Percentiles rank a stretch among this genome's conserved stretches.
phyloP scores from a whole-genome alignment of 2,113 vertebrate species.

The Pagrus major region DNA sequence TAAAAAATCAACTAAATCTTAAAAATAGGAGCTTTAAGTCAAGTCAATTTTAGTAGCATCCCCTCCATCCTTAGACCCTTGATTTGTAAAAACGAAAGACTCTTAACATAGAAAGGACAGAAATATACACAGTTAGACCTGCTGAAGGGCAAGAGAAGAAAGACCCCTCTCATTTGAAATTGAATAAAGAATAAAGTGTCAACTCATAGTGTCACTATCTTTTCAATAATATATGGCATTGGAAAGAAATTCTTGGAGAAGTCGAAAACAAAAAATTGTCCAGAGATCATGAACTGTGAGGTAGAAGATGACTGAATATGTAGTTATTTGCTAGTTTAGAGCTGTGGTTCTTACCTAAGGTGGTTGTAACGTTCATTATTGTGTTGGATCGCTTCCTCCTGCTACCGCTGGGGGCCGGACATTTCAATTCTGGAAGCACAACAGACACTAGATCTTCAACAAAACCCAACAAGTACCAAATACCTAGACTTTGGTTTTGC shows the following conservation, averaged over 20 bases:
- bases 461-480: not conserved
- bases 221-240: not conserved
- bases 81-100: no score
- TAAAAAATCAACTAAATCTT: no score
- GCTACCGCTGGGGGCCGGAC: conserved; percentile 50
- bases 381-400: conserved; percentile 64
- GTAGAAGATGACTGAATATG: not conserved
- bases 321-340: rapidly evolving
- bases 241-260: not conserved
- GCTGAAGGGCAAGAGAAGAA: no score
- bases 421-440: conserved; percentile 73
- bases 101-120: no score
- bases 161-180: no score
- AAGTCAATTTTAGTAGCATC: no score
- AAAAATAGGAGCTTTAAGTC: no score
- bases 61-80: no score
- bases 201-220: not conserved
- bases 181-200: no score
- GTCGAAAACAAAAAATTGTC: not conserved
- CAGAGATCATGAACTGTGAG: not conserved
- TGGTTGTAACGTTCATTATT: conserved; percentile 63
- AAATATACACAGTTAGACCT: no score
- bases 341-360: conserved; percentile 60
- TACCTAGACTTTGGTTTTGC: not conserved
- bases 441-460: conserved; percentile 2